phyloP scores from a whole-genome alignment of 2,797 vertebrate genomes.

The Tiaroga cobitis region DNA sequence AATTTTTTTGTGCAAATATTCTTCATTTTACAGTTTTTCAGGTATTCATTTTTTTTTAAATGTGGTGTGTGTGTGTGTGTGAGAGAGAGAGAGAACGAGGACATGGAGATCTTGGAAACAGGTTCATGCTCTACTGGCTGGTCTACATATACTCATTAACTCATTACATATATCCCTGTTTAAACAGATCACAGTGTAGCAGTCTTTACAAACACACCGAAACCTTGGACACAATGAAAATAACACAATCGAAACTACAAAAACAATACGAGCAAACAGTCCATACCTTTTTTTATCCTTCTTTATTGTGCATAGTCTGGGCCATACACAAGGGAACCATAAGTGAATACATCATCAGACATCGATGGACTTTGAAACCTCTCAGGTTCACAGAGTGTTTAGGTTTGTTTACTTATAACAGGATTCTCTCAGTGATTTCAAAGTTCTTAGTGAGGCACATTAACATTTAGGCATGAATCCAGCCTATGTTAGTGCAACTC shows the following conservation, averaged over 20 bases:
- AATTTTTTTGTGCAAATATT: not conserved
- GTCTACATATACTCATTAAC: constrained; percentile 21
- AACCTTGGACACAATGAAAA: not conserved
- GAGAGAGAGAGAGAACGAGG: too few species aligned
- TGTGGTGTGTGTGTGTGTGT: not conserved
- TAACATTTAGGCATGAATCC: not conserved
- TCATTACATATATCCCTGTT: constrained; percentile 14
- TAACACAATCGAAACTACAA: not conserved
- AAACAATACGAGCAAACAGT: not conserved
- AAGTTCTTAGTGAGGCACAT: not conserved
- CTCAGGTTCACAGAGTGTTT: not conserved
- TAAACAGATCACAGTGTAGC: not conserved
- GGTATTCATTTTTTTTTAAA: not conserved
- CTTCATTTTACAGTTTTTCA: not conserved
- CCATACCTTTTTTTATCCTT: not conserved
- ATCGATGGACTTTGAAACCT: constrained; percentile 22
- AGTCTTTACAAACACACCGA: not conserved
- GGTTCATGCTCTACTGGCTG: not conserved
- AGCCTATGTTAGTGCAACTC: not conserved
- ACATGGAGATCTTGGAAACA: constrained; percentile 11
- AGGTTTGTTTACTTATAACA: constrained; percentile 14
- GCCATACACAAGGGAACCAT: not conserved
- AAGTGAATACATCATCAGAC: not conserved
- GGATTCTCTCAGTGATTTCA: constrained; percentile 6
- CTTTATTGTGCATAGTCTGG: not conserved